Percentiles rank a stretch among this genome's conserved stretches.
Conservation (phyloP, 2,888 invertebrate species). For the Limnephilus auricula region DNA sequence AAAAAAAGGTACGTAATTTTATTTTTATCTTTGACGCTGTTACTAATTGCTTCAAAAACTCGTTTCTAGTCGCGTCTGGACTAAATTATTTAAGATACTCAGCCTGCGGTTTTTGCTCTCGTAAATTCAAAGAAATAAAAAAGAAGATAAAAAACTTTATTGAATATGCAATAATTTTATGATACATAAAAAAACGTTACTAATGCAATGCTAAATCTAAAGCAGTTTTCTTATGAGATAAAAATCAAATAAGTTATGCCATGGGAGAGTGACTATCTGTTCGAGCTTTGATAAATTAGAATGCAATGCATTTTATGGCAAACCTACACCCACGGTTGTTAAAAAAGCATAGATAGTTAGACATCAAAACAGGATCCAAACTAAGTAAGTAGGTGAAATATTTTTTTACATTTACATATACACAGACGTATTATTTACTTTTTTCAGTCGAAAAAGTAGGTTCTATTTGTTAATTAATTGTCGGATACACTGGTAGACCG, state of each 20-base stretch:
- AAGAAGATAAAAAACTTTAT: neutral
- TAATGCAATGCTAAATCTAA: neutral
- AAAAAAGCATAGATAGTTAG: neutral
- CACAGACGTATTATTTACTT: neutral
- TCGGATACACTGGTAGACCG: conserved; percentile 4
- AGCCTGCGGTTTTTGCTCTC: neutral
- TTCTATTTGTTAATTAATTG: neutral
- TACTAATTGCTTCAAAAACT: conserved; percentile 12
- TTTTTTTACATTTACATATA: neutral
- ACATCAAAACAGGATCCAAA: neutral
- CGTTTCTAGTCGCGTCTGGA: conserved; percentile 4
- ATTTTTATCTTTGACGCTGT: neutral
- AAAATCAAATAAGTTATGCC: neutral
- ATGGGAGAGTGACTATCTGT: neutral
- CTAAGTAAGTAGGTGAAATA: neutral
- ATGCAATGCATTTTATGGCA: neutral
- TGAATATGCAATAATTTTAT: neutral
- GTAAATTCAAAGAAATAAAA: neutral
- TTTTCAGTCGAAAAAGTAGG: neutral
- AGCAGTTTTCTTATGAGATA: neutral
- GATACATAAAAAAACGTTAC: neutral
- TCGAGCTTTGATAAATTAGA: neutral
- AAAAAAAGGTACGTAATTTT: neutral
- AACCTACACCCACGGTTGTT: neutral
- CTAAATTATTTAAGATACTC: conserved; percentile 10